Evolutionary conservation across 1,140 invertebrate species (phyloP), one percentile per base, ranked within the genome.

Genomic region (Pseudobourletiella spinata): DNA sequence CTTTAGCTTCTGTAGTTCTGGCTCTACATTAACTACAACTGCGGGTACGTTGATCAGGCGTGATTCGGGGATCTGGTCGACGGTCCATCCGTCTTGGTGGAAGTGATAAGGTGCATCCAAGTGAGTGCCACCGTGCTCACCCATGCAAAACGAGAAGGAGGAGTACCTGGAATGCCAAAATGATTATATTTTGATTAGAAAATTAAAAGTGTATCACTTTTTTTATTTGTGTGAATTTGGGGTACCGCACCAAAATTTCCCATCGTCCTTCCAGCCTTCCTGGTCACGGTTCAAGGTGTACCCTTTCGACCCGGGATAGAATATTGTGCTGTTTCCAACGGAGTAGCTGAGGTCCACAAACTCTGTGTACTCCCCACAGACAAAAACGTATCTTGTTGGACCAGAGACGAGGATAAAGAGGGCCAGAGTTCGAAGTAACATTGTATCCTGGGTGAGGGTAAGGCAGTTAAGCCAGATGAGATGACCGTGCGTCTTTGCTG

Each of bases 91-190:
- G 1, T 74, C 59, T 43, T 74, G 67, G 30, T 72, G 65, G 70
- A 85, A 86, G 71, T 86, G 84, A 61, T 79, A 81, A 1, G 85
- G 84, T 3, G 84, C 83, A 72, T 86, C 84, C 2, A 86, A 57
- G 67, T 86, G 84, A 0, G 84, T 86, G 2, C 83, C 83, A 4
- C 77, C 78, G 71, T 86, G 84, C 66, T 86, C 84, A 1, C 61
- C 67, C 67, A 69, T 66, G 29, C 64, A 66, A 59, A 64, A 69
- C 3, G 64, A 64, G 25, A 54, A 69, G 11, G 67, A 25, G 1
- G 64, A 55, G 48, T 69, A 68, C 62, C 66, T 65, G 3, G 1
- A 57, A n/a, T n/a, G n/a, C n/a, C n/a, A n/a, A n/a, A n/a, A n/a
- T n/a, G n/a, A n/a, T n/a, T n/a, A 25, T 24, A 25, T 43, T 48